A percentile compares a stretch with the other conserved stretches of the same genome.
These are phyloP conservation scores for Yasuhikotakia modesta DNA, from an alignment of 2,797 vertebrate species.

Conservation along the genomic window DNA sequence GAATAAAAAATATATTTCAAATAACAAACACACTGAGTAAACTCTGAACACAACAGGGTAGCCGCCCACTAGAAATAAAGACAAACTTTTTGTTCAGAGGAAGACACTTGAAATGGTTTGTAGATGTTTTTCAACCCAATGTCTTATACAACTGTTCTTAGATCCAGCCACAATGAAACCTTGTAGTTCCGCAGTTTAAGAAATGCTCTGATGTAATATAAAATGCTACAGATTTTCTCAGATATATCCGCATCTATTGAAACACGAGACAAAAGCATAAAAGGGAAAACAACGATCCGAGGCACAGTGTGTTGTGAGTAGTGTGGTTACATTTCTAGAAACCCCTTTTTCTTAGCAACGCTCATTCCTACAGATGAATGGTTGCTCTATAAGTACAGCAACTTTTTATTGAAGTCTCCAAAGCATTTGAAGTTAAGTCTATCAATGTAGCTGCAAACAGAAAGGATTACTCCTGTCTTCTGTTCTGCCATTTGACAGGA, in stretches of 20 bases:
- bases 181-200: background rate
- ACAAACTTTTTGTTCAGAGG: slow-evolving; percentile 26
- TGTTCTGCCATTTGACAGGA: slow-evolving; percentile 23
- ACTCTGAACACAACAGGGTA: slow-evolving; percentile 41
- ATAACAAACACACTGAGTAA: slow-evolving; percentile 36
- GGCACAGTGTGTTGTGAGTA: background rate
- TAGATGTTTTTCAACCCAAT: slow-evolving; percentile 9
- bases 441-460: slow-evolving; percentile 11
- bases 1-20: slow-evolving; percentile 31
- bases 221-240: background rate
- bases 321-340: background rate
- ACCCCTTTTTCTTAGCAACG: background rate
- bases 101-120: slow-evolving; percentile 17
- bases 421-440: slow-evolving; percentile 13
- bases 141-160: slow-evolving; percentile 8
- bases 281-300: background rate
- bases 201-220: slow-evolving; percentile 29
- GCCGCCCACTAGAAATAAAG: slow-evolving; percentile 32
- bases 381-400: background rate
- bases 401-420: background rate
- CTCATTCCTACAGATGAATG: background rate
- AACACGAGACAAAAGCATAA: background rate
- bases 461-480: slow-evolving; percentile 25
- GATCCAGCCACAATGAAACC: background rate
- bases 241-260: background rate